phyloP scores from a whole-genome alignment of 2,113 vertebrate genomes.

The Gorsachius goisagi region DNA sequence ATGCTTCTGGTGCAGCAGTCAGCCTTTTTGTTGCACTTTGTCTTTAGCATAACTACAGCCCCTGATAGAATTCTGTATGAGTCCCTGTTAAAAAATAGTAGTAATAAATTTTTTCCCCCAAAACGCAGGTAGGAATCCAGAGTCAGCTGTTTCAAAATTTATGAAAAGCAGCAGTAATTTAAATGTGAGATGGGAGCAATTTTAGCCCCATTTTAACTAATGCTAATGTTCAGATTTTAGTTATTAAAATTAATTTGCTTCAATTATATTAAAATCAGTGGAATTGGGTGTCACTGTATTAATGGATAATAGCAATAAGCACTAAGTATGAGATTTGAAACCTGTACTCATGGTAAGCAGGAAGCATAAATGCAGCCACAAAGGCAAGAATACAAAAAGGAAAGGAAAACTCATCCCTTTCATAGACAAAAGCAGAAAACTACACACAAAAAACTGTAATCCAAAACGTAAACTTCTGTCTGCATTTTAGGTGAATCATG shows the following conservation, averaged over 20 bases:
- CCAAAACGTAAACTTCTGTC: neutral
- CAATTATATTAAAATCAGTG: constrained; percentile 71
- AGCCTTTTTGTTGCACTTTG: constrained; percentile 18
- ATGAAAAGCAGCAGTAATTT: constrained; percentile 68
- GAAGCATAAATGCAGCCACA: neutral
- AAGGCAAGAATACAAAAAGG: neutral
- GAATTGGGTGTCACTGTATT: constrained; percentile 49
- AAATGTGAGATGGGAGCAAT: constrained; percentile 60
- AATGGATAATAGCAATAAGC: constrained; percentile 69
- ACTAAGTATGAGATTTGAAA: constrained; percentile 41
- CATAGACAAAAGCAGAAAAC: neutral
- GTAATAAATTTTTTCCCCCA: constrained; percentile 6
- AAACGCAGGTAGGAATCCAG: constrained; percentile 59
- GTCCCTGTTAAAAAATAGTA: constrained; percentile 55
- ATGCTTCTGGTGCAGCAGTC: neutral
- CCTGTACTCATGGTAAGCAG: constrained; percentile 11
- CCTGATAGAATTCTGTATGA: constrained; percentile 43
- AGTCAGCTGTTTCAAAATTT: constrained; percentile 74
- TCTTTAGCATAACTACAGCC: neutral
- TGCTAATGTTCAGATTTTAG: constrained; percentile 69
- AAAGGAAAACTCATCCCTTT: neutral
- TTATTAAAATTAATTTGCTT: constrained; percentile 79
- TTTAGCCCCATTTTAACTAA: constrained; percentile 72
- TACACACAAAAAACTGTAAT: neutral
- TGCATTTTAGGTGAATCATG: neutral